Conservation (phyloP, 2,888 invertebrate genomes). For the Orthosia cruda region DNA sequence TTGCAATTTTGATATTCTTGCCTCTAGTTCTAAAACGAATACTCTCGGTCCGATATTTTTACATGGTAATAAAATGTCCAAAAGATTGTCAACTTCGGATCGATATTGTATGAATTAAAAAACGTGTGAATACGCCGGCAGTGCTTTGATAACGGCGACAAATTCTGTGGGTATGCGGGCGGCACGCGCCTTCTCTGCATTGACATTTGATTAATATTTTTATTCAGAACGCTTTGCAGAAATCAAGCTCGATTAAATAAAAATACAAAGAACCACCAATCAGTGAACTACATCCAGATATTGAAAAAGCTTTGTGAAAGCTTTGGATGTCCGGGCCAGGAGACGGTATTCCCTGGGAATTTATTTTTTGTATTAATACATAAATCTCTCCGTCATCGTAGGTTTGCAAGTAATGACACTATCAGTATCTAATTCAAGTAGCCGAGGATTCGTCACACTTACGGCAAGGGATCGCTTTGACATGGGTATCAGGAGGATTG, state of each 20-base stretch:
- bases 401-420: slow-evolving; percentile 64
- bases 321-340: slow-evolving; percentile 18
- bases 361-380: slow-evolving; percentile 51
- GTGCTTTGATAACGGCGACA: slow-evolving; percentile 45
- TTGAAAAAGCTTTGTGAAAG: slow-evolving; percentile 3
- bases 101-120: slow-evolving; percentile 43
- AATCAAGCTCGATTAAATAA: background rate
- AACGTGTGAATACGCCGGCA: slow-evolving; percentile 71
- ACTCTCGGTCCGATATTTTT: background rate
- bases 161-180: slow-evolving; percentile 80
- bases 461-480: slow-evolving; percentile 61
- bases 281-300: background rate
- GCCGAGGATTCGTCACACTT: slow-evolving; percentile 67
- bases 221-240: slow-evolving; percentile 26
- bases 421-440: slow-evolving; percentile 70
- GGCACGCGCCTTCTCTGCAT: slow-evolving; percentile 74
- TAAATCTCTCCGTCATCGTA: slow-evolving; percentile 40
- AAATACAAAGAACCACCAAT: background rate
- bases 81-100: slow-evolving; percentile 3
- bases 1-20: background rate
- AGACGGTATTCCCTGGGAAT: slow-evolving; percentile 26
- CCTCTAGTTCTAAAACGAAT: background rate
- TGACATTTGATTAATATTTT: slow-evolving; percentile 55
- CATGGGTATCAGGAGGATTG: slow-evolving; percentile 65
- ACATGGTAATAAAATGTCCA: background rate